A percentile compares a stretch with the other conserved stretches of the same genome.
Evolutionary conservation across 1,140 invertebrate genomes (phyloP).

Genomic region (Centruroides sculpturatus): DNA sequence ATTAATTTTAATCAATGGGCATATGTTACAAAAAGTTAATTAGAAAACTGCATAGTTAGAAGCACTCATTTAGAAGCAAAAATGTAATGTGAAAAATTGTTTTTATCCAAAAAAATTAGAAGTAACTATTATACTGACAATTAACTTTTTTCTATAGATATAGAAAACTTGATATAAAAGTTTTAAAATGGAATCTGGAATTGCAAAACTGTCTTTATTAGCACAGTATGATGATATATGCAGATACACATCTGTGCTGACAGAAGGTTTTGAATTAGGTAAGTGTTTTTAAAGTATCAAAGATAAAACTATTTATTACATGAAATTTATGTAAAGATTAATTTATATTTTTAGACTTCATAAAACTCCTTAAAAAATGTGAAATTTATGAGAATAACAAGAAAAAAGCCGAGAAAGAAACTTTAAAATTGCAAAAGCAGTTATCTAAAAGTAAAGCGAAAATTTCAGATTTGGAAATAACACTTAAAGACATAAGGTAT

Average conservation of each 20-base stretch:
- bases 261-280: conserved; percentile 27
- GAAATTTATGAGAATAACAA: background rate
- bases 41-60: no score
- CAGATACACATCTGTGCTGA: conserved; percentile 24
- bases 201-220: conserved; percentile 24
- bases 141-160: no score
- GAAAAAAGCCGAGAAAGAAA: conserved; percentile 43
- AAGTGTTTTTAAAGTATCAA: background rate
- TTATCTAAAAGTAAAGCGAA: conserved; percentile 47
- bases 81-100: no score
- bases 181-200: background rate
- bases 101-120: no score
- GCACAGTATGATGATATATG: conserved; percentile 31
- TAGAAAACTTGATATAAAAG: background rate
- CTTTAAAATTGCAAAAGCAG: conserved; percentile 44
- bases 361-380: conserved; percentile 37
- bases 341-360: conserved; percentile 41
- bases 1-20: no score
- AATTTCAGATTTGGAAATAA: conserved; percentile 50
- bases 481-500: conserved; percentile 44
- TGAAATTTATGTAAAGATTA: no score
- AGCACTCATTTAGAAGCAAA: no score
- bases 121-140: no score
- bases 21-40: no score
- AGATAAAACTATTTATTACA: no score